phyloP scores from a whole-genome alignment of 2,797 vertebrate species.

The Cossypha heuglini region DNA sequence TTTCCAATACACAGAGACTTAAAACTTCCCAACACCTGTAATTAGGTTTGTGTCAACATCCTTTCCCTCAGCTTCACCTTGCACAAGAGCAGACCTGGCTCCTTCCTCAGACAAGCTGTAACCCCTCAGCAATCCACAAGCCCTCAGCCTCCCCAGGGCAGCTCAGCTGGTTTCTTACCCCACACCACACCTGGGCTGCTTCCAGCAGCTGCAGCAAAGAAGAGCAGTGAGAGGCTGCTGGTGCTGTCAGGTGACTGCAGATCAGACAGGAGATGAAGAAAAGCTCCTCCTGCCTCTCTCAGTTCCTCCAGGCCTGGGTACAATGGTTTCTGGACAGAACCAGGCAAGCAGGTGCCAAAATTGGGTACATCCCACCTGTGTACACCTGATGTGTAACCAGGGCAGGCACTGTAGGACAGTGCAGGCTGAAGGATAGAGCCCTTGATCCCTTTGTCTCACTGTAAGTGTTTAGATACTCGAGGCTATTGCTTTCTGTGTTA shows the following conservation, averaged over 20 bases:
- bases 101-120: background rate
- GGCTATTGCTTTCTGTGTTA: background rate
- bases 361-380: background rate
- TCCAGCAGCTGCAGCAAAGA: background rate
- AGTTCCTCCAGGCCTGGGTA: background rate
- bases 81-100: background rate
- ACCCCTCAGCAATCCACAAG: background rate
- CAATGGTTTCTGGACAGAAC: rapidly evolving
- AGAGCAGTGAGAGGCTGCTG: background rate
- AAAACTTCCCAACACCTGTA: background rate
- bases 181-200: background rate
- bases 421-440: background rate
- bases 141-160: background rate
- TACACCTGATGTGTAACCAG: background rate
- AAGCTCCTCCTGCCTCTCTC: background rate
- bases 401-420: rapidly evolving
- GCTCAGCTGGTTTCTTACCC: background rate
- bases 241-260: background rate
- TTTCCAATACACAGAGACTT: background rate
- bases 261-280: background rate
- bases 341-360: background rate
- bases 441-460: background rate
- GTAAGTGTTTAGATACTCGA: background rate
- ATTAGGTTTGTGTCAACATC: background rate
- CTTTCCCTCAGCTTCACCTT: background rate